Conservation (phyloP, 2,113 vertebrate species). For the Anser brachyrhynchus region DNA sequence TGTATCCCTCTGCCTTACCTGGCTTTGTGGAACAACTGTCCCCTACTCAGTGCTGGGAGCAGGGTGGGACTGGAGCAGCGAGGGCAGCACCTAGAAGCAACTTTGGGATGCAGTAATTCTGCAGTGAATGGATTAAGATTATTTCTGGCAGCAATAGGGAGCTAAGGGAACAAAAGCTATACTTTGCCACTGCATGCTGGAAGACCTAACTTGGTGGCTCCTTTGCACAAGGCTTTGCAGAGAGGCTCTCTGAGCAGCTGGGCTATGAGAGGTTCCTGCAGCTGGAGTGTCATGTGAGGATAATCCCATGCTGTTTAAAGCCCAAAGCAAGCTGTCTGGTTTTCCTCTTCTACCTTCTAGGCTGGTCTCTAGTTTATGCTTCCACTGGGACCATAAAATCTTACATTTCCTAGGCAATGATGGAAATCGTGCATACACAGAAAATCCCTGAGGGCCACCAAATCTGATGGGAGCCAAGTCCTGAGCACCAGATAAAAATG, state of each 20-base stretch:
- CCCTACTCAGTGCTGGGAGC: neutral
- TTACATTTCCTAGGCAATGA: neutral
- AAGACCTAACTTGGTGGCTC: neutral
- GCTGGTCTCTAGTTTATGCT: neutral
- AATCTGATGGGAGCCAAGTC: neutral
- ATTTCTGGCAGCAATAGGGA: neutral
- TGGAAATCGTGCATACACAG: neutral
- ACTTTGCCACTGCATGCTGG: neutral
- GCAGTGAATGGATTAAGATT: neutral
- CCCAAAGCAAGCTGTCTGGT: neutral
- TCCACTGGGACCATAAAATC: neutral
- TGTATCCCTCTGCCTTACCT: neutral
- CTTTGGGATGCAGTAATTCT: neutral
- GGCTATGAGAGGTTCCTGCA: neutral
- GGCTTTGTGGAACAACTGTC: neutral
- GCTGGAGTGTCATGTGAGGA: neutral
- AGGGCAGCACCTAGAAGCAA: neutral
- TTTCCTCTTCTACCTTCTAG: neutral
- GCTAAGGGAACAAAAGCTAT: neutral
- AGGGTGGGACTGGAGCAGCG: neutral
- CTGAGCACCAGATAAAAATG: neutral
- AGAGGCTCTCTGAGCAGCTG: neutral
- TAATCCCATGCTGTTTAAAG: conserved; percentile 4
- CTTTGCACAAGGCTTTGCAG: neutral
- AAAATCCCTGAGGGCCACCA: neutral